Evolutionary conservation across 1,140 invertebrate genomes (phyloP).

Genomic region (Euura saliciscinereae): DNA sequence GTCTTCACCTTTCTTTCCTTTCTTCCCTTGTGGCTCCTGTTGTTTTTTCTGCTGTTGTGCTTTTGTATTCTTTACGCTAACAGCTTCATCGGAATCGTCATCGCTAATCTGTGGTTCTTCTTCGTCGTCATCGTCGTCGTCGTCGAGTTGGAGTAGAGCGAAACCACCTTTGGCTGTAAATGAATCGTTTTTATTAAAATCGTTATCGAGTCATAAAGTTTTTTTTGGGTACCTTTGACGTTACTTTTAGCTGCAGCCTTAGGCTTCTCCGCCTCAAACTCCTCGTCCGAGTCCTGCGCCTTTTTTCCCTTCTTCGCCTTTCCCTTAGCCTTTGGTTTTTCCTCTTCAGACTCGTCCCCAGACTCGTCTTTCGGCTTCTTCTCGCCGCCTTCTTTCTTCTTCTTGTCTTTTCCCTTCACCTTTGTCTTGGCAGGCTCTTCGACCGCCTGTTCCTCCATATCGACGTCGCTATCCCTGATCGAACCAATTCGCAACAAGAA

Average conservation of each 20-base stretch:
- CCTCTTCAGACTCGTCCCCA: slow-evolving; percentile 56
- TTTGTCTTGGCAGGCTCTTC: slow-evolving; percentile 53
- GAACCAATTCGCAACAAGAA: slow-evolving; percentile 30
- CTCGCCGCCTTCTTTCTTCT: slow-evolving; percentile 36
- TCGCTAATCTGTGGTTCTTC: slow-evolving; percentile 53
- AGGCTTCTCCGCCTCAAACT: slow-evolving; percentile 30
- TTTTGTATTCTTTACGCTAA: slow-evolving; percentile 57
- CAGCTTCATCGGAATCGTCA: slow-evolving; percentile 58
- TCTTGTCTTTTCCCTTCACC: slow-evolving; percentile 36
- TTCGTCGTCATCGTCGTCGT: slow-evolving; percentile 51
- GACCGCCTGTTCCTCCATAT: slow-evolving; percentile 56
- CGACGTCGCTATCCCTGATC: slow-evolving; percentile 63
- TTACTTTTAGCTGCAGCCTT: slow-evolving; percentile 56
- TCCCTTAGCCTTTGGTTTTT: slow-evolving; percentile 58
- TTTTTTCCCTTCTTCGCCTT: slow-evolving; percentile 60
- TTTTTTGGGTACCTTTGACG: slow-evolving; percentile 47
- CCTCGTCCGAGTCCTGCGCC: slow-evolving; percentile 55
- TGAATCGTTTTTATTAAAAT: neutral
- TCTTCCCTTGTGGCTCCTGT: slow-evolving; percentile 65
- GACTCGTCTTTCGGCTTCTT: slow-evolving; percentile 25
- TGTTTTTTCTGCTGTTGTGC: slow-evolving; percentile 58
- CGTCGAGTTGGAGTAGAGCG: slow-evolving; percentile 65
- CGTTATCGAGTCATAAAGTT: neutral
- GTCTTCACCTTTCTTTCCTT: slow-evolving; percentile 65
- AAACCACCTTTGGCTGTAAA: slow-evolving; percentile 64